Base-by-base conservation (phyloP, 2,888 invertebrate genomes). In the Timema cristinae region DNA sequence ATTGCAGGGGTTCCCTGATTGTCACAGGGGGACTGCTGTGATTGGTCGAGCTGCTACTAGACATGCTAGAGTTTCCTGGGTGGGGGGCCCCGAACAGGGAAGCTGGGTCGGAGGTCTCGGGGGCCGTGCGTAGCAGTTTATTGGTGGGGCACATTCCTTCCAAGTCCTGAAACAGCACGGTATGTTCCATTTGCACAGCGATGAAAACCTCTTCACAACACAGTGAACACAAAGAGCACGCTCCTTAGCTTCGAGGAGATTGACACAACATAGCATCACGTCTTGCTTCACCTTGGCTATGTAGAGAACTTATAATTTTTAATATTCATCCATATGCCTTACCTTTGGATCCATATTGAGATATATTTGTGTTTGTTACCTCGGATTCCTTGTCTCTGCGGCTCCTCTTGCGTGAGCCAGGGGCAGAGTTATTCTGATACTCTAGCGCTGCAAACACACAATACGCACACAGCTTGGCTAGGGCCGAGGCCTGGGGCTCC, bases 391-490 rank as follows among this genome's bases (percentile, higher is more conserved):
- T 75, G 72, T 88, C 88, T 66, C 85, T 84, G 66, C 90, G 85
- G 0, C 82, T 79, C 2, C 91, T 86, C 79, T 91, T 91, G 76
- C 89, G 68, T 15, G 68, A 59, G 7, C 68, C 70, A 48, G 70
- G 54, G n/a, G 69, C 50, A 50, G 70, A 49, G 50, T 68, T 74
- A 79, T 77, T 84, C 84, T 5, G 83, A 72, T 86, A 84, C 78
- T 91, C 91, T 52, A 91, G 81, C 67, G 89, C 87, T 15, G 91
- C 90, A 77, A 90, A 89, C 75, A 91, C 88, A 78, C 89, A 89
- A 77, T 91, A 92, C 0, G 91, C 91, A 74, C 90, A 86, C 9
- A 94, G 82, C 78, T 90, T 90, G 0, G 94, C 94, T 72, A 94
- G 81, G 0, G 90, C 87, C 48, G 90, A 87, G 48, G 91, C 89